Evolutionary conservation across 2,113 vertebrate species (phyloP).

Genomic region (Ia io): DNA sequence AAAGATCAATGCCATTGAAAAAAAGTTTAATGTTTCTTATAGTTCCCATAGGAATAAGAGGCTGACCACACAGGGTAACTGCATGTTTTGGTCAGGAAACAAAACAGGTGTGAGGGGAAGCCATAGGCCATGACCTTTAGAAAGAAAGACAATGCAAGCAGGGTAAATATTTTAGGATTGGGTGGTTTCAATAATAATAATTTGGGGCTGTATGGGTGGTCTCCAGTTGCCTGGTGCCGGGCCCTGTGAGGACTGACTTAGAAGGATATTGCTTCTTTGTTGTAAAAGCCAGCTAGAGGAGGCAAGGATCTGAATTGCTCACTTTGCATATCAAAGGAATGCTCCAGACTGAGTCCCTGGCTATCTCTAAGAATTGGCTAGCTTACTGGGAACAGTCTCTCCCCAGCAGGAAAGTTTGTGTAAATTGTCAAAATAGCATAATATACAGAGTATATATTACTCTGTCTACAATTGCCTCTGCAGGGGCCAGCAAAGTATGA

Average conservation of each 20-base stretch:
- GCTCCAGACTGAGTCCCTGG: neutral
- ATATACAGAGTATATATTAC: no score
- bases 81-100: neutral
- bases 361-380: neutral
- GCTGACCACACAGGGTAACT: neutral
- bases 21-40: neutral
- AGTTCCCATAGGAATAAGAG: neutral
- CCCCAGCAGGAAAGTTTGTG: neutral
- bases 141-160: neutral
- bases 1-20: neutral
- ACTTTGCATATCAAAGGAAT: neutral
- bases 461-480: neutral
- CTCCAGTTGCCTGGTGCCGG: neutral
- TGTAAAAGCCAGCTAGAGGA: neutral
- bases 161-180: neutral
- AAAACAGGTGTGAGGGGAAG: neutral
- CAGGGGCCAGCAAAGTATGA: neutral
- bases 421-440: no score
- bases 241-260: neutral
- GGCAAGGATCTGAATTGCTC: neutral
- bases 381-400: neutral
- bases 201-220: accelerated
- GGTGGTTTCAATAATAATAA: neutral
- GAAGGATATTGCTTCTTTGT: neutral
- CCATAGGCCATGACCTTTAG: neutral